Evolutionary conservation across 2,888 invertebrate genomes (phyloP).

Genomic region (Pseudanteris insignis): DNA sequence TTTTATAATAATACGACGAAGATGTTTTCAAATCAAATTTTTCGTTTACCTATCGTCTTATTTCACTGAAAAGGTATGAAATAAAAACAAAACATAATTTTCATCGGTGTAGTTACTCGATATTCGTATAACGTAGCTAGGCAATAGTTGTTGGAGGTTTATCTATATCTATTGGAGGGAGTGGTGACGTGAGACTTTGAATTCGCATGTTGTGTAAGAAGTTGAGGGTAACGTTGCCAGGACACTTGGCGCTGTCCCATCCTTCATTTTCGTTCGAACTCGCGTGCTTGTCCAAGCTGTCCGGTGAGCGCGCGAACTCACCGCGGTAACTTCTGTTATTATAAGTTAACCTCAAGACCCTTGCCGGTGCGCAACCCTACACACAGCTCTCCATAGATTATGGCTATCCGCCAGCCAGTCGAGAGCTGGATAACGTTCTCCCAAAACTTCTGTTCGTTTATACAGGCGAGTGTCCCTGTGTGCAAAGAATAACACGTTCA

Average conservation of each 20-base stretch:
- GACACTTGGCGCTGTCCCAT: conserved; percentile 66
- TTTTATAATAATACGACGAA: too few species aligned
- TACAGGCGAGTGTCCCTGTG: conserved; percentile 60
- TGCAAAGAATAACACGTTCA: conserved; percentile 64
- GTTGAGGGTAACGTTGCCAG: conserved; percentile 59
- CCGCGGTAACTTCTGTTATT: conserved; percentile 65
- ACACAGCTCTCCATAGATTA: conserved; percentile 58
- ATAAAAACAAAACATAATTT: too few species aligned
- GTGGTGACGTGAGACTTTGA: conserved; percentile 38
- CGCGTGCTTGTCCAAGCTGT: conserved; percentile 57
- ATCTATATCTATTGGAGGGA: too few species aligned
- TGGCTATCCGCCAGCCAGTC: conserved; percentile 64
- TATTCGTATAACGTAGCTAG: too few species aligned
- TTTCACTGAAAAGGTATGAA: too few species aligned
- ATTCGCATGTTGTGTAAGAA: conserved; percentile 59
- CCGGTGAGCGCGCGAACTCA: conserved; percentile 61
- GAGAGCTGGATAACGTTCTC: conserved; percentile 57
- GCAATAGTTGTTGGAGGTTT: too few species aligned
- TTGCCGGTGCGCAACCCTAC: conserved; percentile 30
- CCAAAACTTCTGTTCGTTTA: conserved; percentile 61
- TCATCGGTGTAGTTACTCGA: too few species aligned
- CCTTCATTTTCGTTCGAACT: conserved; percentile 61
- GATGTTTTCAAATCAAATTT: too few species aligned
- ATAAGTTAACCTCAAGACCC: conserved; percentile 63
- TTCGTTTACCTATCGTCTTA: too few species aligned